These are phyloP conservation scores for Scrobipalpa costella DNA, from an alignment of 2,888 invertebrate genomes.

Conservation along the genomic window DNA sequence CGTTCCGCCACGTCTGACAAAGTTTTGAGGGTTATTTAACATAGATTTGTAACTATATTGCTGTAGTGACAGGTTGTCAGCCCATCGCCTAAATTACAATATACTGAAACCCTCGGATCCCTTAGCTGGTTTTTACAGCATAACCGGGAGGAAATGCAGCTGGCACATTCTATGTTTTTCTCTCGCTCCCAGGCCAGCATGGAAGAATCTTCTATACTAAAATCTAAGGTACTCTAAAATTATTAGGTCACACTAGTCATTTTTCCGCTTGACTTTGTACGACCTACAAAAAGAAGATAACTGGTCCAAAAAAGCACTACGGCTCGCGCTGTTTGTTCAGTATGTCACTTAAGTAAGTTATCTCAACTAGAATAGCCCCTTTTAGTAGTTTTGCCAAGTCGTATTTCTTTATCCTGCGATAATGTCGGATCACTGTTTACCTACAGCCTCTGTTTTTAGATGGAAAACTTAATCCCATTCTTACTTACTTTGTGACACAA, in stretches of 20 bases:
- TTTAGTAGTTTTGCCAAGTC: slow-evolving; percentile 1
- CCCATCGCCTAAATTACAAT: too few species aligned
- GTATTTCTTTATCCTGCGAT: slow-evolving; percentile 4
- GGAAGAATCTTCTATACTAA: slow-evolving; percentile 15
- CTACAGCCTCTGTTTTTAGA: not conserved
- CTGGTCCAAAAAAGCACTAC: not conserved
- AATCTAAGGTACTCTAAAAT: not conserved
- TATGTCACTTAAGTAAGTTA: slow-evolving; percentile 1
- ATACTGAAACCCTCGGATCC: too few species aligned
- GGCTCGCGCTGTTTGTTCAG: not conserved
- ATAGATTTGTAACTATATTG: too few species aligned
- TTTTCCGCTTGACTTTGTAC: not conserved
- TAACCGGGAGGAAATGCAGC: too few species aligned
- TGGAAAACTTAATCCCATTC: not conserved
- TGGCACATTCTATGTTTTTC: too few species aligned
- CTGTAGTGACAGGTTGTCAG: too few species aligned
- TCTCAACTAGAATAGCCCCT: not conserved
- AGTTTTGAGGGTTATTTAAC: too few species aligned
- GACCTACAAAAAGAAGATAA: not conserved
- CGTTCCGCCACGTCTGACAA: too few species aligned
- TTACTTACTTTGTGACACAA: too few species aligned
- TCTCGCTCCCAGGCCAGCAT: too few species aligned
- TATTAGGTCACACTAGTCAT: not conserved
- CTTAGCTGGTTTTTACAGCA: too few species aligned
- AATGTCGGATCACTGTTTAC: not conserved